Conservation (phyloP, 64 coral and sea anemone genomes). For the Cladopsammia gracilis region DNA sequence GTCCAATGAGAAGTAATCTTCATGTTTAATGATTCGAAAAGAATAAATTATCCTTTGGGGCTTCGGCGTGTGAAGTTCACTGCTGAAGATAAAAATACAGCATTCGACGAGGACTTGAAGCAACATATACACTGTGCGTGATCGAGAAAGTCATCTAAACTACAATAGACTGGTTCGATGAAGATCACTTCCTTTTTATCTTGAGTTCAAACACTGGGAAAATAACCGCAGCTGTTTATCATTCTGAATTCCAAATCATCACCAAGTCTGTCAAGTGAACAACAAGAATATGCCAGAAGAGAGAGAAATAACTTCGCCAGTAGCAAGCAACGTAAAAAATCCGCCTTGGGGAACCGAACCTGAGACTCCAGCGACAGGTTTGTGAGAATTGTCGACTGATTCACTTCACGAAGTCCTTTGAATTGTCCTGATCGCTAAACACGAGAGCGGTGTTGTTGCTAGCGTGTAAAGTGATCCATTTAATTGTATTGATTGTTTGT, state of each 20-base stretch:
- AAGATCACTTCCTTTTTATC: not conserved
- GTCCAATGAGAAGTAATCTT: constrained; percentile 3
- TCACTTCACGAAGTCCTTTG: not conserved
- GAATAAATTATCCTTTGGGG: constrained; percentile 14
- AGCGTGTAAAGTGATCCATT: constrained; percentile 30
- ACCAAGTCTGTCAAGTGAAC: not conserved
- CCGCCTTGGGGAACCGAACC: constrained; percentile 76
- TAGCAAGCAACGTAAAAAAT: constrained; percentile 69
- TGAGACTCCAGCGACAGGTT: constrained; percentile 67
- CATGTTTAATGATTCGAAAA: constrained; percentile 11
- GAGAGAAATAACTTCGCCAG: constrained; percentile 34
- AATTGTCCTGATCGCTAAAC: not conserved
- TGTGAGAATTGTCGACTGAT: not conserved
- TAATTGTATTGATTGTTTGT: constrained; percentile 48
- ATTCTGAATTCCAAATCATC: not conserved
- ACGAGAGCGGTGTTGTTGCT: not conserved
- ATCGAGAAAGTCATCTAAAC: not conserved
- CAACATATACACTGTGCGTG: not conserved
- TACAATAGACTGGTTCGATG: not conserved
- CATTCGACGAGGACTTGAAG: not conserved
- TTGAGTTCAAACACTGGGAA: not conserved
- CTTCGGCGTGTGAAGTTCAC: not conserved
- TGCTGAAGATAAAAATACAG: not conserved
- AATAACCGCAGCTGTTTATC: not conserved
- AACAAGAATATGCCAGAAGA: constrained; percentile 56